Evolutionary conservation across 1,140 invertebrate genomes (phyloP), one percentile per base, ranked within the genome.

Genomic region (Venturia canescens): DNA sequence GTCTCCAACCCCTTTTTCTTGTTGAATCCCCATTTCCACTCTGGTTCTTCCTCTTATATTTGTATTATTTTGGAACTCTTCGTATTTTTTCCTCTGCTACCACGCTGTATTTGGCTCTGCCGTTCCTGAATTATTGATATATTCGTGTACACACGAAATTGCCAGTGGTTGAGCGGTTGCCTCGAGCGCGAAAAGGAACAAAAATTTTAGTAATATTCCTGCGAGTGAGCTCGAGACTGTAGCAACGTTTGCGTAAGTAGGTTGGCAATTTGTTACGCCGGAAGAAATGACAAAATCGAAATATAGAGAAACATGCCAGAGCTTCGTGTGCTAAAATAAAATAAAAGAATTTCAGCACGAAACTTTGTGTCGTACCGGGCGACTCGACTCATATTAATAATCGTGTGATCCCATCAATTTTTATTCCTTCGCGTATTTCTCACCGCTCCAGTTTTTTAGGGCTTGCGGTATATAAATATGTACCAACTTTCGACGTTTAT

Each of bases 261-360:
- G 77, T 69, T 78, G 77, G 77, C 77, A 60, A 69, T 78, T 63
- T 38, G 31, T 78, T 78, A 78, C 66, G 63, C 29, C 50, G n/a
- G 50, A 53, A n/a, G 50, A n/a, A 18, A 53, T 13, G 50, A 15
- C 13, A 53, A n/a, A n/a, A 53, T 53, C 50, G 50, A 53, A 53
- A 53, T n/a, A n/a, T 53, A 53, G 11, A 53, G 13, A 53, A 53
- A 53, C 50, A 53, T 15, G n/a, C 2, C 50, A n/a, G 50, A 53
- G 50, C n/a, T 53, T 13, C 31, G 31, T 53, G 11, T n/a, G 11
- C 50, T n/a, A 18, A n/a, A n/a, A n/a, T 66, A 80, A 78, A 74
- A 74, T 77, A 69, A 48, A 53, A 69, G 29, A 78, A 48, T 4
- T n/a, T 76, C 63, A 70, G 83, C 66, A 15, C 57, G 69, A 34